Percentiles rank a stretch among this genome's conserved stretches.
Conservation (phyloP, 2,888 invertebrate species). For the Malacosoma neustria region DNA sequence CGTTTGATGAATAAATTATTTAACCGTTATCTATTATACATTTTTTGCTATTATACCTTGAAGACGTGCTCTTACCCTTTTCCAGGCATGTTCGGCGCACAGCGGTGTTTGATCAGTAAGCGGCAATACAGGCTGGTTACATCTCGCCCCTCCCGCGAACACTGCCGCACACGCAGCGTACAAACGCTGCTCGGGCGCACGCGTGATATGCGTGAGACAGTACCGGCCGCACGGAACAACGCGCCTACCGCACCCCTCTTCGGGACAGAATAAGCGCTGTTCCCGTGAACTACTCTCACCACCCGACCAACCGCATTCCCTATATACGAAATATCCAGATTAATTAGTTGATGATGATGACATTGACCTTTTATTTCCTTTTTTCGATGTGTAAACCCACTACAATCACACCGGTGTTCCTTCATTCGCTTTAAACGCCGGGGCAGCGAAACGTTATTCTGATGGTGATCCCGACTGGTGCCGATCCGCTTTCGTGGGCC, state of each 20-base stretch:
- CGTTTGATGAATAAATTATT: too few relatives aligned
- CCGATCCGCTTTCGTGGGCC: too few relatives aligned
- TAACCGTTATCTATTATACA: too few relatives aligned
- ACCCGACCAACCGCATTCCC: constrained; percentile 50
- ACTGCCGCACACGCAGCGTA: constrained; percentile 66
- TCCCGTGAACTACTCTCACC: constrained; percentile 34
- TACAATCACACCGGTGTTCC: too few relatives aligned
- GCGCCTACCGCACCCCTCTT: constrained; percentile 36
- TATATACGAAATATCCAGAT: too few relatives aligned
- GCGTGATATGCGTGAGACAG: constrained; percentile 89
- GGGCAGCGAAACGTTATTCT: too few relatives aligned
- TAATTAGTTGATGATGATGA: too few relatives aligned
- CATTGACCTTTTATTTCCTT: too few relatives aligned
- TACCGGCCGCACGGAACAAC: constrained; percentile 87
- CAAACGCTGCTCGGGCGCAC: constrained; percentile 87
- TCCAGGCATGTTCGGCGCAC: constrained; percentile 89
- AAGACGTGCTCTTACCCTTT: constrained; percentile 79
- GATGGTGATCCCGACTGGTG: too few relatives aligned
- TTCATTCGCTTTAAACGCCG: too few relatives aligned
- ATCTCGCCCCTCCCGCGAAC: constrained; percentile 63
- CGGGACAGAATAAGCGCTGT: constrained; percentile 25
- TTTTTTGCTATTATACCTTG: too few relatives aligned
- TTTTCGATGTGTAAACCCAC: too few relatives aligned
- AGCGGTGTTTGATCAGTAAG: constrained; percentile 81
- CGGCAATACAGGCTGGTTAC: constrained; percentile 60